Base-by-base conservation (phyloP, 2,888 invertebrate species). In the Nymphalis urticae region DNA sequence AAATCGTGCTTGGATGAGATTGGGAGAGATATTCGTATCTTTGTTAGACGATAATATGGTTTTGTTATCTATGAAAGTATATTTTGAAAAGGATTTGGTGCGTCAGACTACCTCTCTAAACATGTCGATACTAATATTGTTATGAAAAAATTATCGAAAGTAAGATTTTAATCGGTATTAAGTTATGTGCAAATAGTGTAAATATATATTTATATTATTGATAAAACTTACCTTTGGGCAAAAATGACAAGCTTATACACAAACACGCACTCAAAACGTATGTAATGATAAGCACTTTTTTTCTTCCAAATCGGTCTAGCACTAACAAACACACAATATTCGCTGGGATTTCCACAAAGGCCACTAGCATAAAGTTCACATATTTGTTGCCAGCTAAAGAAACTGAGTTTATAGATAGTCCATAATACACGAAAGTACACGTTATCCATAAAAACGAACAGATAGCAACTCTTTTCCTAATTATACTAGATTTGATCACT, bases 371-470 rank as follows among this genome's bases (percentile, higher is more conserved):
- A 77, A 97, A 97, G 84, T 97, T 97, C 13, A 95, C 81, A 81
- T 97, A 97, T 79, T 95, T 95, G 82, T 96, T 95, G 0, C 96
- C 96, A 53, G 95, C 94, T 65, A 97, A 85, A 0, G 95, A 93
- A 2, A 96, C 96, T 0, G 97, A 95, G 82, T 96, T 96, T 67
- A 97, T 93, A 0, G 96, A 96, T 17, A 97, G 85, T 0, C 97
- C 97, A 76, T 96, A 97, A 81, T 96, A 97, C 7, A 97, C 95
- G 77, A 97, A 95, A 0, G 96, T 95, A 81, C 96, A 96, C 0
- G 96, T 95, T 9, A 96, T 94, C 97, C 97, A 97, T 78, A 96
- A 94, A 77, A 96, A 94, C 10, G 95, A 95, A 75, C 96, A 96
- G 66, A 94, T 94, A 0, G 94, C 72, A 70, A 95, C 85, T 77